Conservation (phyloP, 2,797 vertebrate genomes). For the Galagoides demidoff region DNA sequence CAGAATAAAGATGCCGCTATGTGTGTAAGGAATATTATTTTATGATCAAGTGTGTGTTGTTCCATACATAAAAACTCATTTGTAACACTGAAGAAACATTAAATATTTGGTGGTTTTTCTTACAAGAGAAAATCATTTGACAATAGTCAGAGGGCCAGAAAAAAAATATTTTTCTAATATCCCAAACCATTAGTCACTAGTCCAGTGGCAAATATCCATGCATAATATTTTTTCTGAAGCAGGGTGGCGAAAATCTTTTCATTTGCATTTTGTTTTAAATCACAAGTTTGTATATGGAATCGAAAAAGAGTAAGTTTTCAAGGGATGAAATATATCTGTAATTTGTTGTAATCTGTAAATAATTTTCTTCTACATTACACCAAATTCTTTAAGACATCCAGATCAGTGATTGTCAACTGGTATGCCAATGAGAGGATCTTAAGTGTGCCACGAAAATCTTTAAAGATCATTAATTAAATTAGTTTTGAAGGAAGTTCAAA, state of each 20-base stretch:
- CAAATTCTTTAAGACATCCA: not conserved
- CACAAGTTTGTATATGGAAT: slow-evolving; percentile 5
- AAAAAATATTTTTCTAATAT: not conserved
- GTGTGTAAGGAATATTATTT: not conserved
- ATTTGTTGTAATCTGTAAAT: not conserved
- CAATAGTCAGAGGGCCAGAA: not conserved
- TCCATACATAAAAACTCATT: not conserved
- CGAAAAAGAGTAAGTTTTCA: not conserved
- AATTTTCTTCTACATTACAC: not conserved
- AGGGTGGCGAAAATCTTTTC: not conserved
- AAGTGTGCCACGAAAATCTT: no score
- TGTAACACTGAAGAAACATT: not conserved
- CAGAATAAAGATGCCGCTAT: not conserved
- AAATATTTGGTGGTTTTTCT: not conserved
- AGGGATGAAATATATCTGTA: not conserved
- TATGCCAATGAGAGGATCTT: no score
- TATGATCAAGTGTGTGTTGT: not conserved
- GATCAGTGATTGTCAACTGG: no score
- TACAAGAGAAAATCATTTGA: not conserved
- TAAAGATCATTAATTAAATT: no score
- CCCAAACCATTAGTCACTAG: not conserved
- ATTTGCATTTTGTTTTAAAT: not conserved
- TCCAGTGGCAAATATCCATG: not conserved
- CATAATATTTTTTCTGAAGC: not conserved
- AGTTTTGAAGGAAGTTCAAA: no score